A percentile compares a stretch with the other conserved stretches of the same genome.
Evolutionary conservation across 2,888 invertebrate genomes (phyloP).

Genomic region (Ypsolopha sequella): DNA sequence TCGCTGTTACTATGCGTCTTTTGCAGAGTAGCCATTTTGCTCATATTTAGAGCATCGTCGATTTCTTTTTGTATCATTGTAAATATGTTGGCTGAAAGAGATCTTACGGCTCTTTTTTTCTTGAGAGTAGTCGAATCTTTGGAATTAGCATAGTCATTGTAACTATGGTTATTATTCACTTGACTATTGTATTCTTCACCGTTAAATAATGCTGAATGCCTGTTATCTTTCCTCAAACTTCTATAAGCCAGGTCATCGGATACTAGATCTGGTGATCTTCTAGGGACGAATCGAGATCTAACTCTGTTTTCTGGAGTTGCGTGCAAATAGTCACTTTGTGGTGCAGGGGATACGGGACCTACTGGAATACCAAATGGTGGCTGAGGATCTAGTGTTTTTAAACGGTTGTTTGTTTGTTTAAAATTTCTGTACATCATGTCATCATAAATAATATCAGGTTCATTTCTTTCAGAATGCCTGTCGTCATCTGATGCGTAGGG

Average conservation of each 20-base stretch:
- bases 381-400: conserved; percentile 83
- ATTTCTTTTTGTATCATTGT: conserved; percentile 79
- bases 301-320: conserved; percentile 74
- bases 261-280: conserved; percentile 83
- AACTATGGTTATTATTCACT: conserved; percentile 55
- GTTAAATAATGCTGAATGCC: conserved; percentile 64
- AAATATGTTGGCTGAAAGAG: conserved; percentile 87
- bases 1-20: conserved; percentile 75
- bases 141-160: conserved; percentile 38
- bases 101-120: conserved; percentile 85
- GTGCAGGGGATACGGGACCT: conserved; percentile 84
- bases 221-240: conserved; percentile 84
- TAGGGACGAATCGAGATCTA: conserved; percentile 74
- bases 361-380: conserved; percentile 93
- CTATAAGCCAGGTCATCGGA: conserved; percentile 91
- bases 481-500: conserved; percentile 60
- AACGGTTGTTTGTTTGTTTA: conserved; percentile 79
- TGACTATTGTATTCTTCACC: conserved; percentile 58
- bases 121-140: conserved; percentile 65
- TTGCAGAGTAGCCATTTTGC: conserved; percentile 62
- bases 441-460: conserved; percentile 86
- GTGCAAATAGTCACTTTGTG: conserved; percentile 88
- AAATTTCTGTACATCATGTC: conserved; percentile 88
- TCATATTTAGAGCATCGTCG: conserved; percentile 68
- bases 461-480: conserved; percentile 72